These are phyloP conservation scores for Pseudeuparius sepicola DNA, from an alignment of 2,888 invertebrate genomes.

Conservation along the genomic window DNA sequence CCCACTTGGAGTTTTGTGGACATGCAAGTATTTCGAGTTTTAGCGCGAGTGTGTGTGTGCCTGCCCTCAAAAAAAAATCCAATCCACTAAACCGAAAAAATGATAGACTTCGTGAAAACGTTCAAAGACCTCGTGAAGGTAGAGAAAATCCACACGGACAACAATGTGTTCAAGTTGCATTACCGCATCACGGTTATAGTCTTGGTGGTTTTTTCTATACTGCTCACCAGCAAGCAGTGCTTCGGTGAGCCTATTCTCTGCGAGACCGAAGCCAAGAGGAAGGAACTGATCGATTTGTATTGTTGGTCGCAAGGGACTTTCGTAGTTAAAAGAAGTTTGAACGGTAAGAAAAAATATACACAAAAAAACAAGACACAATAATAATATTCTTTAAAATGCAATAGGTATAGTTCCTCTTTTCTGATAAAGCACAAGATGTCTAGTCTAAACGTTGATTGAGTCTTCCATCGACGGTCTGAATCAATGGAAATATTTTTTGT, in stretches of 20 bases:
- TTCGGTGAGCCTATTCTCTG: conserved; percentile 81
- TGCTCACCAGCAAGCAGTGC: conserved; percentile 73
- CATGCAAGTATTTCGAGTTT: no score
- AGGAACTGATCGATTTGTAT: conserved; percentile 59
- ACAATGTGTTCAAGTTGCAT: conserved; percentile 64
- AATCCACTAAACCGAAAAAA: no score
- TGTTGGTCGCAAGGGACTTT: conserved; percentile 74
- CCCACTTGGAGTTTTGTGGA: no score
- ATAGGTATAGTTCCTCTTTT: no score
- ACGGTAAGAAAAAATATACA: conserved; percentile 34
- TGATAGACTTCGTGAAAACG: conserved; percentile 58
- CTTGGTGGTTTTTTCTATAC: conserved; percentile 59
- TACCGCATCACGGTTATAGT: conserved; percentile 63
- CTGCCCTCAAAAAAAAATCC: no score
- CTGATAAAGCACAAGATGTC: no score
- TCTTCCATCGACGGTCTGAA: no score
- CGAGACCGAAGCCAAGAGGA: conserved; percentile 47
- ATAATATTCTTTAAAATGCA: no score
- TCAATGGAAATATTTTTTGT: no score
- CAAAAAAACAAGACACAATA: no score
- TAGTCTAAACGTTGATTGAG: no score
- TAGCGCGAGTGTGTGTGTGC: no score
- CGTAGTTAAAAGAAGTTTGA: conserved; percentile 43
- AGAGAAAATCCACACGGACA: conserved; percentile 61
- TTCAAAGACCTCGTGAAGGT: conserved; percentile 57